Evolutionary conservation across 2,113 vertebrate species (phyloP).

Genomic region (Corydoras maculifer): DNA sequence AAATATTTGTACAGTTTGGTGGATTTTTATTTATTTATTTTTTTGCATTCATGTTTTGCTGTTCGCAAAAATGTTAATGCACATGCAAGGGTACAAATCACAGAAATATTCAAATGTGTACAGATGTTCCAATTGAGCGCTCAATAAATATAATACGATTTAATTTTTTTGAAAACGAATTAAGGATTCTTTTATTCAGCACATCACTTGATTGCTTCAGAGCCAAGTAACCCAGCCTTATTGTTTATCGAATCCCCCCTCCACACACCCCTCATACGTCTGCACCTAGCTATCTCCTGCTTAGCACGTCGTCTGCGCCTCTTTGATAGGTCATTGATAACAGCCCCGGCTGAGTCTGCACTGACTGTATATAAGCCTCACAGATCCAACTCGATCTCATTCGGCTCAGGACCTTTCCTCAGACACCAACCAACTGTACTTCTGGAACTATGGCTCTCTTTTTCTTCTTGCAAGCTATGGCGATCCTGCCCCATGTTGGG

Average conservation of each 20-base stretch:
- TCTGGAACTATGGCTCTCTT: conserved; percentile 47
- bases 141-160: too few species aligned
- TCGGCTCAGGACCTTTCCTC: conserved; percentile 27
- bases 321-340: conserved; percentile 70
- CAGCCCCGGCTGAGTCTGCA: conserved; percentile 54
- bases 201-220: conserved; percentile 12
- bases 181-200: too few species aligned
- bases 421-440: background rate
- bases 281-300: conserved; percentile 64
- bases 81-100: too few species aligned
- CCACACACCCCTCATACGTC: conserved; percentile 50
- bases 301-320: conserved; percentile 59
- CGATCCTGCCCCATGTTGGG: conserved; percentile 32
- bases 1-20: too few species aligned
- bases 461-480: conserved; percentile 39
- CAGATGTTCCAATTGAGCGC: too few species aligned
- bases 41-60: too few species aligned
- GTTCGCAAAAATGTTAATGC: too few species aligned
- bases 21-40: too few species aligned
- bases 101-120: too few species aligned
- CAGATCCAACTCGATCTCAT: conserved; percentile 15
- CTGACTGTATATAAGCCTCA: conserved; percentile 55
- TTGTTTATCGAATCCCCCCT: conserved; percentile 38
- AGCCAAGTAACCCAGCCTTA: conserved; percentile 22
- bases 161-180: too few species aligned